Conservation (phyloP, 64 coral and sea anemone genomes). For the Stylophora pistillata region DNA sequence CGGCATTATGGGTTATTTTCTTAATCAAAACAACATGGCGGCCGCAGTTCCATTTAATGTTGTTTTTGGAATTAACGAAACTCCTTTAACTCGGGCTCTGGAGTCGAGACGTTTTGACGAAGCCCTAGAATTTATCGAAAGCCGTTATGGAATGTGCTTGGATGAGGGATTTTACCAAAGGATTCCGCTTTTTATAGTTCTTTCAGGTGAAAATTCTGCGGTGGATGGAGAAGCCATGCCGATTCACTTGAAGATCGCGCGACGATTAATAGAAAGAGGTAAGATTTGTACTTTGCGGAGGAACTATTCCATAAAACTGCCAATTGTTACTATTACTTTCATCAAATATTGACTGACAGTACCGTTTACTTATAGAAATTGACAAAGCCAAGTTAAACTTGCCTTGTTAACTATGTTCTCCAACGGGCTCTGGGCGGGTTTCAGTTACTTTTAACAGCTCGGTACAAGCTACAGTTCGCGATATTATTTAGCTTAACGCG, state of each 20-base stretch:
- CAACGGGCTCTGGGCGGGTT: no score
- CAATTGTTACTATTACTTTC: no score
- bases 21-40: slow-evolving; percentile 61
- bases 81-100: slow-evolving; percentile 80
- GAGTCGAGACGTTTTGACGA: slow-evolving; percentile 79
- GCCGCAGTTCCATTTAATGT: slow-evolving; percentile 74
- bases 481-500: no score
- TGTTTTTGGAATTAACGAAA: slow-evolving; percentile 82
- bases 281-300: neutral
- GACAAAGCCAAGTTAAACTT: no score
- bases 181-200: slow-evolving; percentile 80
- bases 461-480: no score
- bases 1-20: neutral
- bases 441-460: no score
- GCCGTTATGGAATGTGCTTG: slow-evolving; percentile 68
- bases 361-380: no score
- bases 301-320: no score
- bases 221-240: slow-evolving; percentile 74
- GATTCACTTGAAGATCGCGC: slow-evolving; percentile 80
- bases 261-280: slow-evolving; percentile 89
- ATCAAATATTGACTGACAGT: no score
- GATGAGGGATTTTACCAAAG: slow-evolving; percentile 88
- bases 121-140: slow-evolving; percentile 70
- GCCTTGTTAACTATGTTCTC: no score
- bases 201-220: slow-evolving; percentile 74